Evolutionary conservation across 1,140 invertebrate genomes (phyloP).

Genomic region (Neodiprion lecontei): DNA sequence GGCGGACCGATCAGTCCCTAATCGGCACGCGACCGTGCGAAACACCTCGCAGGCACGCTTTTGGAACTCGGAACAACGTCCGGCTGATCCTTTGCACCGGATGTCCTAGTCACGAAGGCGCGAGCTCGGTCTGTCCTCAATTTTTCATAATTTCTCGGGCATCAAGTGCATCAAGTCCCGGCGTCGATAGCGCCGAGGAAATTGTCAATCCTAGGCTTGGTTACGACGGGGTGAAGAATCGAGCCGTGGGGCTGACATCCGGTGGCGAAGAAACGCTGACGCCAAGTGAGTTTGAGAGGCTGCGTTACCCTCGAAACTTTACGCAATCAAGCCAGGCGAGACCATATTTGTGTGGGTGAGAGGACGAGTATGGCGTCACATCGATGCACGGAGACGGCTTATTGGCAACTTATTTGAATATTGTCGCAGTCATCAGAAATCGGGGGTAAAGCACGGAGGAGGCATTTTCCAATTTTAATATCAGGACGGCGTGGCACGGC

Average conservation of each 20-base stretch:
- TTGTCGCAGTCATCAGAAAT: conserved; percentile 25
- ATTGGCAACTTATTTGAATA: conserved; percentile 35
- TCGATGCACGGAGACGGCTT: conserved; percentile 32
- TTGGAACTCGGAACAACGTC: not conserved
- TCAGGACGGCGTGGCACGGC: not conserved
- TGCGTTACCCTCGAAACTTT: conserved; percentile 38
- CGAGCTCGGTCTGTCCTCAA: not conserved
- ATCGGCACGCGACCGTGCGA: not conserved
- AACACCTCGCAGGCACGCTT: not conserved
- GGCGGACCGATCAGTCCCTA: not conserved
- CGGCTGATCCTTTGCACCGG: not conserved
- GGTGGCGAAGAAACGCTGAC: conserved; percentile 36
- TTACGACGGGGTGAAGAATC: not conserved
- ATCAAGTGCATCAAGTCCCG: not conserved
- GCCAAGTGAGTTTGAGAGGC: conserved; percentile 32
- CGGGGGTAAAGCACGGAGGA: not conserved
- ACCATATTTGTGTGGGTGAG: conserved; percentile 26
- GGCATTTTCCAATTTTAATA: conserved; percentile 3
- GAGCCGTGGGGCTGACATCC: too few species aligned
- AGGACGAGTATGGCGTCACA: not conserved
- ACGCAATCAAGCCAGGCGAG: conserved; percentile 34
- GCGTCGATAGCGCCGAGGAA: not conserved
- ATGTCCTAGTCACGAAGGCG: not conserved
- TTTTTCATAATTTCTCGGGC: not conserved
- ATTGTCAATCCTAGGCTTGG: not conserved